Evolutionary conservation across 2,797 vertebrate species (phyloP).

Genomic region (Varecia variegata): DNA sequence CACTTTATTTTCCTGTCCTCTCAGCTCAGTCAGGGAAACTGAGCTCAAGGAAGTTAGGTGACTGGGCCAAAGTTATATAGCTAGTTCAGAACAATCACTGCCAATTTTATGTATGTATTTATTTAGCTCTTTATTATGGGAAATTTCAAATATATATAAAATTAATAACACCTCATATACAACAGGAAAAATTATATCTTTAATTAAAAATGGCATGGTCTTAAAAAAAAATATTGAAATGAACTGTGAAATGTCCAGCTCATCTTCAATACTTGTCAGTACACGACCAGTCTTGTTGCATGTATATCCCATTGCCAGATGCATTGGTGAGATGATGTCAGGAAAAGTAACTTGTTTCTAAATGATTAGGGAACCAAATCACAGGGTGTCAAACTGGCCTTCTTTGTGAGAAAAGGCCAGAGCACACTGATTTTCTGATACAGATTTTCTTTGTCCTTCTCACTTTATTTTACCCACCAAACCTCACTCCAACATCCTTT

Average conservation of each 20-base stretch:
- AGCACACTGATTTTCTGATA: background rate
- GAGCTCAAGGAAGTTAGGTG: background rate
- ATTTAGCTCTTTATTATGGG: slow-evolving; percentile 12
- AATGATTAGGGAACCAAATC: background rate
- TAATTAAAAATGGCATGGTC: too few species aligned
- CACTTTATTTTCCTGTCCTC: background rate
- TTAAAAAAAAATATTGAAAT: background rate
- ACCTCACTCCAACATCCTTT: background rate
- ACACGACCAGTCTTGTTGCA: background rate
- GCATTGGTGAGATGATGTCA: background rate
- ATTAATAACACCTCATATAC: background rate
- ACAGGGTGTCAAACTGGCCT: background rate
- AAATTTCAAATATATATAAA: background rate
- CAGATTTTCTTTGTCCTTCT: background rate
- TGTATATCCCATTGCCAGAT: background rate
- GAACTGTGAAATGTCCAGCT: background rate
- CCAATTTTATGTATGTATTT: background rate
- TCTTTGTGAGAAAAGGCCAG: background rate
- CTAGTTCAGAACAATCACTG: slow-evolving; percentile 20
- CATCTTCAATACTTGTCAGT: background rate
- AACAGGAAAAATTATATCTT: too few species aligned
- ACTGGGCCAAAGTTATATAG: background rate
- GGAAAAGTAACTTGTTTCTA: slow-evolving; percentile 2
- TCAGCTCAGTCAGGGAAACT: background rate
- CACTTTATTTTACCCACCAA: background rate